Evolutionary conservation across 2,113 vertebrate species (phyloP), one percentile per base, ranked within the genome.

Genomic region (Noturus placidus): DNA sequence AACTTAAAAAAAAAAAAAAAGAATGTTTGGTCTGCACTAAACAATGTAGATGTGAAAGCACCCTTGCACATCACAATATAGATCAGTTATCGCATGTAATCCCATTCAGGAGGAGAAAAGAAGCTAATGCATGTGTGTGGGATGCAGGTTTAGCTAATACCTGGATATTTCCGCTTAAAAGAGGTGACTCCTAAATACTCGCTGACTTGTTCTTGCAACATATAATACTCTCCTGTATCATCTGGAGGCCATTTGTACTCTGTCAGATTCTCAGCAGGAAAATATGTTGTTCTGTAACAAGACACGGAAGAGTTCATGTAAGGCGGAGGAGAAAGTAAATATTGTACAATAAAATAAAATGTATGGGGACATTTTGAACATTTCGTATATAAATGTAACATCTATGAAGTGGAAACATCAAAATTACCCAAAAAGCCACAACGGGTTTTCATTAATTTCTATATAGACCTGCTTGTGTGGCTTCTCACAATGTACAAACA

Each of bases 131-230:
- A 14, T 27, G 83, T 27, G 42, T 22, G 20, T 5, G 4, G 54
- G 27, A 11, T 84, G 10, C 90, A 90, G 20, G 19, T 15, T 59
- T 46, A 22, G 30, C 89, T 91, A 38, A 50, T 97, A 99, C 98
- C 98, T 95, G 98, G 98, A 89, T 99, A 99, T 90, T 99, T 99
- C 86, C 98, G 96, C 86, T 99, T 99, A 91, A 99, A 99, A 46
- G 98, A 99, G 5, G 98, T 99, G 88, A 99, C 97, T 70, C 98
- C 98, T 92, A 99, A 93, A 91, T 99, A 99, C 94, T 99, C 98
- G 92, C 98, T 99, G 94, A 99, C 97, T 96, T 99, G 98, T 33
- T 99, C 98, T 89, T 99, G 98, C 87, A 99, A 94, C 98, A 99
- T 99, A 79, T 98, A 99, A 89, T 99, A 99, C 65, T 99, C 98